Evolutionary conservation across 2,888 invertebrate genomes (phyloP).

Genomic region (Trichacis sp.): DNA sequence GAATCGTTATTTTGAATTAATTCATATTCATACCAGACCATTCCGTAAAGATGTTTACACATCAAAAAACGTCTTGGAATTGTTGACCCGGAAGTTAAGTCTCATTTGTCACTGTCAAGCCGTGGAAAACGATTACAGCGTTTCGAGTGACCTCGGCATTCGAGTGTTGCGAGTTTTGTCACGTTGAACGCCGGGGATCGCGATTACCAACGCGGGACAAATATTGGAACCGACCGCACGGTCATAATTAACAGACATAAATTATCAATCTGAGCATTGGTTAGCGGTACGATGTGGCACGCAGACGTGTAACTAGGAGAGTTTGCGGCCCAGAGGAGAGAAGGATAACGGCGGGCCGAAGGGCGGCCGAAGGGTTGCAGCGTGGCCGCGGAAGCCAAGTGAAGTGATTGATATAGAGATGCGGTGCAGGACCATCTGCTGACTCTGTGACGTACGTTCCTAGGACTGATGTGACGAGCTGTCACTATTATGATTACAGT

Average conservation of each 20-base stretch:
- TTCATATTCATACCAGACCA: no score
- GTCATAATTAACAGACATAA: conserved; percentile 68
- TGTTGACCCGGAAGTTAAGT: no score
- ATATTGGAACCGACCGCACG: conserved; percentile 57
- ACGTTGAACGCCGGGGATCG: conserved; percentile 28
- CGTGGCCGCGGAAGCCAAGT: conserved; percentile 59
- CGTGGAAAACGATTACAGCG: no score
- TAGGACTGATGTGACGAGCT: conserved; percentile 57
- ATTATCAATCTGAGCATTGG: conserved; percentile 67
- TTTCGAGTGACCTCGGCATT: no score
- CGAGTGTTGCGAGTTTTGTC: not conserved
- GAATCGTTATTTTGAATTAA: no score
- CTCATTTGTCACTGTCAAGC: no score
- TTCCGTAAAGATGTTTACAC: no score
- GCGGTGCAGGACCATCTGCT: conserved; percentile 64
- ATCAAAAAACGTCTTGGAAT: no score
- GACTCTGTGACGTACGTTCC: conserved; percentile 67
- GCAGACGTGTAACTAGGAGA: conserved; percentile 45
- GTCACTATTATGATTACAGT: conserved; percentile 49
- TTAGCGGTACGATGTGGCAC: conserved; percentile 57
- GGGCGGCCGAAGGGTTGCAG: conserved; percentile 54
- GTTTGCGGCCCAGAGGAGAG: conserved; percentile 41
- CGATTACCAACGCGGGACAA: conserved; percentile 49
- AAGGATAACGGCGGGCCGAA: conserved; percentile 46
- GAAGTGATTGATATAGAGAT: conserved; percentile 69